Evolutionary conservation across 1,140 invertebrate species (phyloP).

Genomic region (Ridgeia piscesae): DNA sequence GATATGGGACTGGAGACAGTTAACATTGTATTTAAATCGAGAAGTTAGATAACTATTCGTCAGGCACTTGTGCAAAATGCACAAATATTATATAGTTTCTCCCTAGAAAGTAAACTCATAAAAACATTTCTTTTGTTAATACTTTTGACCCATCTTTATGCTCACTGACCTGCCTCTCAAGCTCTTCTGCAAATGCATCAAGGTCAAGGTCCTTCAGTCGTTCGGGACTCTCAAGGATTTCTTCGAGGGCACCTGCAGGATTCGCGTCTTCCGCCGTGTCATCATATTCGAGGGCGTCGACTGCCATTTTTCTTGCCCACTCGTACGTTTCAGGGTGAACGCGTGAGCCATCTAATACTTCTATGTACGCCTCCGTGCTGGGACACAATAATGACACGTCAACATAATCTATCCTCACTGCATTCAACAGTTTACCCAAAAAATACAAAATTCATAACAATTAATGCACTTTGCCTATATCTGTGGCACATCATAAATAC

Average conservation of each 20-base stretch:
- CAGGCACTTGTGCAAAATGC: no score
- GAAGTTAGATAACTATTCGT: no score
- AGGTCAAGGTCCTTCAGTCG: conserved; percentile 94
- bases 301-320: conserved; percentile 99
- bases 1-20: not conserved
- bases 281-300: conserved; percentile 97
- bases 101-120: not conserved
- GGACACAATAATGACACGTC: not conserved
- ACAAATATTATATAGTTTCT: not conserved
- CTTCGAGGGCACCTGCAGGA: conserved; percentile 93
- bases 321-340: conserved; percentile 99
- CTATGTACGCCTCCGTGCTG: conserved; percentile 25
- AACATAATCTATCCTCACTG: not conserved
- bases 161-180: conserved; percentile 77
- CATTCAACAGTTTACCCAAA: no score
- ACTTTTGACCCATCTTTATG: not conserved
- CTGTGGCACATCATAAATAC: no score
- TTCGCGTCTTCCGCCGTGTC: conserved; percentile 78
- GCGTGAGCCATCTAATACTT: conserved; percentile 90
- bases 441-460: no score
- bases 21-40: not conserved
- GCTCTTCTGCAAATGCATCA: conserved; percentile 96
- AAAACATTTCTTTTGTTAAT: not conserved
- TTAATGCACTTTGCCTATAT: no score
- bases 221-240: conserved; percentile 93